Conservation (phyloP, 2,113 vertebrate genomes). For the Carettochelys insculpta region DNA sequence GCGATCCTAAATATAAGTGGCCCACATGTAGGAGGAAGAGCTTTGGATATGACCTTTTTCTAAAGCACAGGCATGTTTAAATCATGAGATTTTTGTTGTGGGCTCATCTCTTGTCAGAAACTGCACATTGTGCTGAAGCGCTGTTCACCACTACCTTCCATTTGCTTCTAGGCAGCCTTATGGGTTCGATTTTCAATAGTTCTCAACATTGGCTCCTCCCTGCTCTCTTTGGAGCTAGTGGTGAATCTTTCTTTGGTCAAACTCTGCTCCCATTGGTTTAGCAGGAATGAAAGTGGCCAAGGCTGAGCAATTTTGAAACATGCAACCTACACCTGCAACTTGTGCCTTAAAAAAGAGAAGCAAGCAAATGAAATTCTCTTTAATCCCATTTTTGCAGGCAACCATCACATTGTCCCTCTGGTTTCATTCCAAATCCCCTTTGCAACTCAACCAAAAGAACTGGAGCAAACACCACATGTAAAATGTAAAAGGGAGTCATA, state of each 20-base stretch:
- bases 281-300: neutral
- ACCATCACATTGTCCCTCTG: neutral
- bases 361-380: neutral
- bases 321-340: neutral
- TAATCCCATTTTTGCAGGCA: neutral
- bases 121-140: neutral
- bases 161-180: neutral
- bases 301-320: neutral
- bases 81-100: neutral
- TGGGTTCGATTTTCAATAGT: neutral
- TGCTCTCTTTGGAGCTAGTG: too few species aligned
- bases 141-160: too few species aligned
- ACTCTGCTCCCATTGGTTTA: neutral
- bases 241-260: neutral
- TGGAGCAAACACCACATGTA: neutral
- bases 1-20: neutral
- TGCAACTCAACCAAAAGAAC: neutral
- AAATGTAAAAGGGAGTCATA: neutral
- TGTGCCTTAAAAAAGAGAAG: neutral
- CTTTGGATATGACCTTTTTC: neutral
- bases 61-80: neutral
- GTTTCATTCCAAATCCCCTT: neutral
- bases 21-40: neutral
- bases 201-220: too few species aligned
- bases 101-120: neutral